Conservation (phyloP, 2,113 vertebrate species). For the Promerops cafer region DNA sequence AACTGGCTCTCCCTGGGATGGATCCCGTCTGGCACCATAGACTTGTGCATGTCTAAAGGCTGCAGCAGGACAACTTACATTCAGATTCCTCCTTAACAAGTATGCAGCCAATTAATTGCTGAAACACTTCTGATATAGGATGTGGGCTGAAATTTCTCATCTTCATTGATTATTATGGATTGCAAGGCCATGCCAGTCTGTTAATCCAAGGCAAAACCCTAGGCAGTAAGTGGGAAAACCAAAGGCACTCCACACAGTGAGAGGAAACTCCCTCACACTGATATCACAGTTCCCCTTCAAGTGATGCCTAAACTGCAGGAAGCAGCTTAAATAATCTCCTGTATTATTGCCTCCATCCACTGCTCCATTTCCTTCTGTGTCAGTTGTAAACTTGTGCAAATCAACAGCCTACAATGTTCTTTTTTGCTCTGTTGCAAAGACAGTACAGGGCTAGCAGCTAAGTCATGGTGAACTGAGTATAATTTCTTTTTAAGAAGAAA, state of each 20-base stretch:
- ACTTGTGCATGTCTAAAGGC: not conserved
- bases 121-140: not conserved
- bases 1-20: not conserved
- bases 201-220: constrained; percentile 1
- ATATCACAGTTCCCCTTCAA: not conserved
- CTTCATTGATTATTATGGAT: not conserved
- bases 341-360: not conserved
- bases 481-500: constrained; percentile 11
- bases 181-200: not conserved
- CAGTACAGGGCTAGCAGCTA: not conserved
- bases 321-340: not conserved
- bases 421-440: not conserved
- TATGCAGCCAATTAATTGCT: not conserved
- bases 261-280: constrained; percentile 2
- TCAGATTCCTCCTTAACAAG: not conserved
- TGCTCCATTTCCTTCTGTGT: not conserved
- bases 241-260: no score
- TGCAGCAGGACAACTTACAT: not conserved
- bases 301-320: not conserved
- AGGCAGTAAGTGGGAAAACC: not conserved
- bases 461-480: not conserved
- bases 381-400: not conserved
- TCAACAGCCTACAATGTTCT: not conserved
- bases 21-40: not conserved
- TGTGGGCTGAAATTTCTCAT: constrained; percentile 2